These are phyloP conservation scores for Ochropleura leucogaster DNA, from an alignment of 2,888 invertebrate species.

Conservation along the genomic window DNA sequence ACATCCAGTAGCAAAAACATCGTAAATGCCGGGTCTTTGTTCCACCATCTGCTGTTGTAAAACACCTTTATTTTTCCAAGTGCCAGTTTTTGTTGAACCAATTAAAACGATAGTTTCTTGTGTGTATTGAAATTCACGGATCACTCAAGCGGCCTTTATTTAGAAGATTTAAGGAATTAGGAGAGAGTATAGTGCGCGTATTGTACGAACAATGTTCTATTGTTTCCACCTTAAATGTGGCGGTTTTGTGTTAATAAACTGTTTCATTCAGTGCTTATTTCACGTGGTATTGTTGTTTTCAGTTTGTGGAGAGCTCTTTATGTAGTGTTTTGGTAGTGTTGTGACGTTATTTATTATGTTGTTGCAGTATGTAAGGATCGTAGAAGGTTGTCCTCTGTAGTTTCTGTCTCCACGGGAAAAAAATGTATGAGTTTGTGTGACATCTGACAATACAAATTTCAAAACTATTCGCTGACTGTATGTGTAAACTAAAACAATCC, in stretches of 20 bases:
- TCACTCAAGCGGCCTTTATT: slow-evolving; percentile 82
- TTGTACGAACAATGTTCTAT: slow-evolving; percentile 86
- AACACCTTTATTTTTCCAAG: slow-evolving; percentile 52
- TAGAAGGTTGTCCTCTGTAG: too few species aligned
- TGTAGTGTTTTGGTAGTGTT: slow-evolving; percentile 29
- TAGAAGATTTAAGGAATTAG: slow-evolving; percentile 84
- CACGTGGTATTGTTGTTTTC: slow-evolving; percentile 61
- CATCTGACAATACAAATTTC: background rate
- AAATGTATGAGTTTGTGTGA: too few species aligned
- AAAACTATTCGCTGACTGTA: background rate
- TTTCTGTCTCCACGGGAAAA: too few species aligned
- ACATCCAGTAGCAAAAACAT: slow-evolving; percentile 57
- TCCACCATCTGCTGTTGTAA: slow-evolving; percentile 62
- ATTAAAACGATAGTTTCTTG: slow-evolving; percentile 82
- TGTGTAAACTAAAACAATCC: background rate
- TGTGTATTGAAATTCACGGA: slow-evolving; percentile 82
- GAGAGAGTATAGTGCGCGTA: slow-evolving; percentile 79
- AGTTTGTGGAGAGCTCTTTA: slow-evolving; percentile 46
- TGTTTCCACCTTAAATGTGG: slow-evolving; percentile 81
- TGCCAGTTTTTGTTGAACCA: slow-evolving; percentile 80
- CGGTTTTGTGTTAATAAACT: slow-evolving; percentile 72
- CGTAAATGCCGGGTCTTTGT: slow-evolving; percentile 61
- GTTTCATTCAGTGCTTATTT: slow-evolving; percentile 69
- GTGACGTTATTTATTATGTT: slow-evolving; percentile 8
- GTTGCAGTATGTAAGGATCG: background rate